Percentiles rank a stretch among this genome's conserved stretches.
Conservation (phyloP, 2,113 vertebrate genomes). For the Etheostoma spectabile region DNA sequence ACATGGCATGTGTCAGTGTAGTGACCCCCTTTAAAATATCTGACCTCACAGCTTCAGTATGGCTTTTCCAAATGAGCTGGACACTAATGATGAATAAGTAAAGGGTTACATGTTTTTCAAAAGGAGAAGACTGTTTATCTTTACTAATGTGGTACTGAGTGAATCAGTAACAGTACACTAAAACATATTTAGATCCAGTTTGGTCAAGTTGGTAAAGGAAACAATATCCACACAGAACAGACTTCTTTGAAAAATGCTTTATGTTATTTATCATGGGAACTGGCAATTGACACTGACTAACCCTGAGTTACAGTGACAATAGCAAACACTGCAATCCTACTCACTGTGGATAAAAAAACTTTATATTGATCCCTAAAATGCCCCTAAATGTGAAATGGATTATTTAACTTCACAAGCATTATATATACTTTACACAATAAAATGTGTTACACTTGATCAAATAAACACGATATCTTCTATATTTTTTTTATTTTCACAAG, state of each 20-base stretch:
- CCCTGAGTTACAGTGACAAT: background rate
- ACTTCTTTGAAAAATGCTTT: background rate
- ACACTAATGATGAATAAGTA: conserved; percentile 46
- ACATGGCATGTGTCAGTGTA: conserved; percentile 30
- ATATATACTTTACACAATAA: background rate
- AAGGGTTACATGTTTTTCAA: conserved; percentile 44
- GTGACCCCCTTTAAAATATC: conserved; percentile 23
- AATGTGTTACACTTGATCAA: background rate
- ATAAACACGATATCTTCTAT: conserved; percentile 5
- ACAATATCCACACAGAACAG: background rate
- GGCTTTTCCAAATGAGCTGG: conserved; percentile 25
- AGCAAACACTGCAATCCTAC: background rate
- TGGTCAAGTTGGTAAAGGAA: background rate
- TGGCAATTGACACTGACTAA: background rate
- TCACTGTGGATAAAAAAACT: background rate
- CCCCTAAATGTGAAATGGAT: background rate
- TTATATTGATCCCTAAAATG: background rate
- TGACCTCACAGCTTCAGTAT: conserved; percentile 58
- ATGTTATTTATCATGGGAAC: background rate
- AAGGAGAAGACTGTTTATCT: conserved; percentile 34
- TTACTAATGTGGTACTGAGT: conserved; percentile 34
- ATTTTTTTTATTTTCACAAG: conserved; percentile 2
- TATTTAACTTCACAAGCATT: background rate
- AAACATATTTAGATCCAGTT: conserved; percentile 35
- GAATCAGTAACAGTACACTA: conserved; percentile 26